Conservation (phyloP, 2,888 invertebrate species). For the Monoplex corrugatus region DNA sequence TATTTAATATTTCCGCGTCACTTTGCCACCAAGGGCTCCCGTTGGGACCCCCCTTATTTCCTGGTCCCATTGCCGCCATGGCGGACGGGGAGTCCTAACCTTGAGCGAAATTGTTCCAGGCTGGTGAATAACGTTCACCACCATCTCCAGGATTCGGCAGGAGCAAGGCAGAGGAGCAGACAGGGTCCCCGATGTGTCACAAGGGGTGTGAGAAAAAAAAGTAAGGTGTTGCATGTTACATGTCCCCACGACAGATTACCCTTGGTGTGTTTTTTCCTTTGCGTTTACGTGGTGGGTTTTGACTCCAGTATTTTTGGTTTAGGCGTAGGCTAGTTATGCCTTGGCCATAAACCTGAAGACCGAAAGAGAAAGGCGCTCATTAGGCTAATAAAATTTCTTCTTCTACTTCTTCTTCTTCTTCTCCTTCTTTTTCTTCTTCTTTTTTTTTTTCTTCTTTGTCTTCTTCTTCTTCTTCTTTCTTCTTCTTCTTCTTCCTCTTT, state of each 20-base stretch:
- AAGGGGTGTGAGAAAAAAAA: not conserved
- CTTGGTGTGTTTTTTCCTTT: not conserved
- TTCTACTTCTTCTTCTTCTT: not conserved
- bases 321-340: not conserved
- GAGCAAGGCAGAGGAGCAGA: too few relatives aligned
- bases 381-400: too few relatives aligned
- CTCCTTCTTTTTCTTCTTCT: not conserved
- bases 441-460: not conserved
- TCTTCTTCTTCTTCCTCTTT: not conserved
- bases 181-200: too few relatives aligned
- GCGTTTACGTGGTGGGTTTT: not conserved
- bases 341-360: too few relatives aligned
- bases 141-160: not conserved
- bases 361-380: too few relatives aligned
- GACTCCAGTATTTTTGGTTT: not conserved
- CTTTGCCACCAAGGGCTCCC: not conserved
- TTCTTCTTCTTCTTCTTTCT: too few relatives aligned
- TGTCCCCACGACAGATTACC: not conserved
- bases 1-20: slow-evolving; percentile 41
- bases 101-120: not conserved
- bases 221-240: not conserved
- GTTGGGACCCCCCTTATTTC: not conserved
- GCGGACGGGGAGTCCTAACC: not conserved
- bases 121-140: not conserved
- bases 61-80: not conserved